Base-by-base conservation (phyloP, 2,888 invertebrate genomes). In the Chorisops tibialis region DNA sequence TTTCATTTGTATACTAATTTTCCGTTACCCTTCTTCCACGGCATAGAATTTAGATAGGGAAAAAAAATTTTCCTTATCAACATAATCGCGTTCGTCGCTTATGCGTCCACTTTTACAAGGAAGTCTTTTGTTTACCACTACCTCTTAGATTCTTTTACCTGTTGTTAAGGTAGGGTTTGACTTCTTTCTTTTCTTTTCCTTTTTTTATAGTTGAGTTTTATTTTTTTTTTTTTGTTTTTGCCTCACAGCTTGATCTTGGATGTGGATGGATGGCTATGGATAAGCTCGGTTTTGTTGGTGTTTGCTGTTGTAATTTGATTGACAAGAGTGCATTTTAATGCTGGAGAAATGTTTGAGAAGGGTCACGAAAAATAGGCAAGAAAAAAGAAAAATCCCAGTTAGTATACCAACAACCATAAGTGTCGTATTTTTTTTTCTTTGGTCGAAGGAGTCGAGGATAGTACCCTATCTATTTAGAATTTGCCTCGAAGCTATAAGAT, bases 91-190 rank as follows among this genome's bases (percentile, higher is more conserved):
- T 38, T 50, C 54, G 41, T 61, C 43, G 60, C 60, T 56, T 59
- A 60, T 60, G 52, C 60, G 14, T 59, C 39, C 60, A 49, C 49
- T 43, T 63, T 60, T 54, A 63, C 60, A 63, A 60, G 63, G 63
- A 63, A 63, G 54, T 63, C 63, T 63, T 63, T 63, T 63, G 60
- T 63, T 60, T 56, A 60, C 38, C 52, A 37, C 48, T 24, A 43
- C 41, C 16, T 16, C 16, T 18, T 43, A 43, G 6, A 5, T 19
- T 47, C 18, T 45, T 45, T 16, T 45, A 45, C 45, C 45, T 45
- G 45, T 45, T 19, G 45, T 18, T 9, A 2, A 5, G 18, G 19
- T 12, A 43, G 21, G 39, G 21, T 35, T 50, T 50, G 37, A 38
- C 39, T 30, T 35, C n/a, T 16, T 9, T 35, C 11, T 41, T 21